Percentiles rank a stretch among this genome's conserved stretches.
phyloP scores from a whole-genome alignment of 1,140 invertebrate species.

The Cataglyphis hispanica region DNA sequence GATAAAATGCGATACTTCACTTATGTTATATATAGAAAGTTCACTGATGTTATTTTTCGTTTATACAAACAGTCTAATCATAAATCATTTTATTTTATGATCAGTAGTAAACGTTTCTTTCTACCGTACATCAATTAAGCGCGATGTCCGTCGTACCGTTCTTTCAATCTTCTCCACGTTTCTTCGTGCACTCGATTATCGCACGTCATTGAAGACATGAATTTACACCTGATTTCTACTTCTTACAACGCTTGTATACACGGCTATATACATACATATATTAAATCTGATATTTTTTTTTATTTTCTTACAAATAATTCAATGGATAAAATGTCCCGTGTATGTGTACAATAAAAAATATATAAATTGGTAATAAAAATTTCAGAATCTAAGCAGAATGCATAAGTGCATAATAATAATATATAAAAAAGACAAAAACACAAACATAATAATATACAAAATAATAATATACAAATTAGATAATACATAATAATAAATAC shows the following conservation, averaged over 20 bases:
- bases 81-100: constrained; percentile 56
- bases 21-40: constrained; percentile 31
- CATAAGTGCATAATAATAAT: constrained; percentile 4
- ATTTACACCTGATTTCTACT: constrained; percentile 47
- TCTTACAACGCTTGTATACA: neutral
- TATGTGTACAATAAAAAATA: neutral
- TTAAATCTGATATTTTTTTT: constrained; percentile 38
- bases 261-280: constrained; percentile 7
- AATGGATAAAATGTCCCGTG: neutral
- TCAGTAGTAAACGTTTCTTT: constrained; percentile 37
- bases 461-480: neutral
- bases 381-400: neutral
- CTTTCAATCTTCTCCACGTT: neutral
- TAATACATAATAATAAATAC: constrained; percentile 1
- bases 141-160: neutral
- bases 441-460: no score
- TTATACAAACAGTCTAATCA: constrained; percentile 34
- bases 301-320: constrained; percentile 56
- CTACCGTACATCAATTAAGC: constrained; percentile 16
- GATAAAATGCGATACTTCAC: neutral
- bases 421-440: neutral
- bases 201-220: neutral
- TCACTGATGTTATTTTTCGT: constrained; percentile 35
- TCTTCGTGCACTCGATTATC: neutral
- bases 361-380: neutral